Evolutionary conservation across 2,113 vertebrate species (phyloP), one percentile per base, ranked within the genome.

Genomic region (Peromyscus leucopus): DNA sequence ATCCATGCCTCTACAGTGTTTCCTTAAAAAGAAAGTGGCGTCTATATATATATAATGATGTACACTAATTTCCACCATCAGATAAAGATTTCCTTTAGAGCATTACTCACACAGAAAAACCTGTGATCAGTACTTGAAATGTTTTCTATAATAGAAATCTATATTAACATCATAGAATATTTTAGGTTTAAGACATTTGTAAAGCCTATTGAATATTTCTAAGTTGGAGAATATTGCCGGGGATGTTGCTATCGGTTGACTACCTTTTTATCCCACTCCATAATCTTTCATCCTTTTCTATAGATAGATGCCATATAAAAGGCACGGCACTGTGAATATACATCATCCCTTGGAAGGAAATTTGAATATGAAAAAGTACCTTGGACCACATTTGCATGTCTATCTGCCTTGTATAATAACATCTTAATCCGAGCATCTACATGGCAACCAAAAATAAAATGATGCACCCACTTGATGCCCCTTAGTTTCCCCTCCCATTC

Each of bases 121-220:
- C 87, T 89, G 57, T 80, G 39, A 95, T 71, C 15, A 96, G 84
- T 92, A 59, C 17, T 72, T 79, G 69, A 96, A n/a, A 90, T 93
- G 74, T 78, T 97, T 95, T 91, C 71, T 85, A 39, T 55, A 78
- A 57, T 55, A 80, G 42, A 92, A 88, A 95, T 33, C 39, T 46
- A 57, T 39, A 90, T 21, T 96, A 71, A 82, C 59, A 75, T 94
- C 7, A 28, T 85, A 79, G 15, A 89, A 63, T 71, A 90, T 79
- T n/a, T 33, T 8, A 76, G 21, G 36, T 9, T 67, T 71, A 39
- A 65, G 63, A 33, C 78, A 88, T 75, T 78, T 82, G 16, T 63
- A 93, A 95, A 16, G 51, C 17, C 46, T 93, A 39, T 7, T 39
- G 10, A 42, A 36, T 55, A 91, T 39, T 42, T 94, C 22, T 69